Evolutionary conservation across 2,797 vertebrate genomes (phyloP), one percentile per base, ranked within the genome.

Genomic region (Bovichtus diacanthus): DNA sequence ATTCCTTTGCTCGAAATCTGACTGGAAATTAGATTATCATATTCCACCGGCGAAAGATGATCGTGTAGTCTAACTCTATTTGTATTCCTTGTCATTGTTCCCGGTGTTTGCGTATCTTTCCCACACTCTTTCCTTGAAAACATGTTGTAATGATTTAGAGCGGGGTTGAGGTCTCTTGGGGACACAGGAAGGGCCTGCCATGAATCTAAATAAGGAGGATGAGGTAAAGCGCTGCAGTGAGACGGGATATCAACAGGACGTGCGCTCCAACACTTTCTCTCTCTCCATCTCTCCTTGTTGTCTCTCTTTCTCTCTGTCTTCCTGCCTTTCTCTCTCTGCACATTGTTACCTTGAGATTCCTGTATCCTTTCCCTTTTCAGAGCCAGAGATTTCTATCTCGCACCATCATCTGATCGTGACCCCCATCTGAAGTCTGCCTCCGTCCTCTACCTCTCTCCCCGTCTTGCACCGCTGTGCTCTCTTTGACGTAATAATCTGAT

Each of bases 211-310:
- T 83, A 79, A 75, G 89, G 74, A 44, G 51, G 67, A 63, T 87
- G 85, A 87, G 76, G 86, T 84, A 83, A 89, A 84, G 68, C 61
- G 3, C 76, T 47, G 67, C 82, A 56, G 70, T 60, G 60, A 78
- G 81, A 81, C 76, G 59, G 81, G 81, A 87, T 79, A 85, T 90
- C 88, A 90, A 87, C 87, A 87, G 83, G 88, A 92, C 80, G 72
- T 31, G 59, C 64, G 53, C 70, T 46, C 36, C 70, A 23, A 56
- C 53, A 43, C 55, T 51, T 19, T 76, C 80, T 90, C 81, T 88
- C 70, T 81, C 55, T 76, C 63, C 72, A 65, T 70, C 31, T 41
- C 59, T 69, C 75, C 49, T 82, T 82, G 83, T 80, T 76, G 27
- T 72, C 61, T 23, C 25, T 70, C 75, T 74, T 58, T 81, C 67